A percentile compares a stretch with the other conserved stretches of the same genome.
Conservation (phyloP, 2,888 invertebrate genomes). For the Panzeria rudis region DNA sequence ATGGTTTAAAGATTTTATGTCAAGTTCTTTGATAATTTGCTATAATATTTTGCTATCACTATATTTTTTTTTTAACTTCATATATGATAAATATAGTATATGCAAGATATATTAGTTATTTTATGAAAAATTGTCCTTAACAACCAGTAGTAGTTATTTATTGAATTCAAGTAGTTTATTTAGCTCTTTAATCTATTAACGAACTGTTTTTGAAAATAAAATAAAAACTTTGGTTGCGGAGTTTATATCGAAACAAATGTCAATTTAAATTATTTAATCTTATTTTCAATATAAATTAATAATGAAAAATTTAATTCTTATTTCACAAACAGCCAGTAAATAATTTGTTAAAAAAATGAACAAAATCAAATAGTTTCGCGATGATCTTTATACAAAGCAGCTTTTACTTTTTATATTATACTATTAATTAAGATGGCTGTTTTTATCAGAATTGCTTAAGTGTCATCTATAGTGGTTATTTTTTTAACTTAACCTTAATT, state of each 20-base stretch:
- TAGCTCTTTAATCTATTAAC: constrained; percentile 21
- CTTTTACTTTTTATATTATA: neutral
- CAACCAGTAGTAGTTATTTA: constrained; percentile 63
- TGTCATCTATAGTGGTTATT: neutral
- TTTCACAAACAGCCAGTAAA: no score
- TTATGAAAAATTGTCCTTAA: constrained; percentile 62
- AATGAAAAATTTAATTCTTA: no score
- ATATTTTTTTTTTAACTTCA: constrained; percentile 22
- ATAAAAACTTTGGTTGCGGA: neutral
- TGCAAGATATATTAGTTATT: constrained; percentile 2
- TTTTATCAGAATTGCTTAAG: neutral
- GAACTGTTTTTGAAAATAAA: neutral
- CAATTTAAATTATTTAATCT: no score
- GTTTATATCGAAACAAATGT: neutral
- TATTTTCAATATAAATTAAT: no score
- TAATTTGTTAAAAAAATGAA: no score
- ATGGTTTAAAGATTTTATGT: no score
- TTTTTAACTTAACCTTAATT: neutral
- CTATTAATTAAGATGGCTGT: neutral
- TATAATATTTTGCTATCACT: constrained; percentile 18
- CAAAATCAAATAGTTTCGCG: no score
- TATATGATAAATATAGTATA: constrained; percentile 36
- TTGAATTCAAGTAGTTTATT: constrained; percentile 44
- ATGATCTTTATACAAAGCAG: neutral
- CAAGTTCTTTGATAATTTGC: no score